phyloP scores from a whole-genome alignment of 2,797 vertebrate genomes.

The Jordanella pulchra region DNA sequence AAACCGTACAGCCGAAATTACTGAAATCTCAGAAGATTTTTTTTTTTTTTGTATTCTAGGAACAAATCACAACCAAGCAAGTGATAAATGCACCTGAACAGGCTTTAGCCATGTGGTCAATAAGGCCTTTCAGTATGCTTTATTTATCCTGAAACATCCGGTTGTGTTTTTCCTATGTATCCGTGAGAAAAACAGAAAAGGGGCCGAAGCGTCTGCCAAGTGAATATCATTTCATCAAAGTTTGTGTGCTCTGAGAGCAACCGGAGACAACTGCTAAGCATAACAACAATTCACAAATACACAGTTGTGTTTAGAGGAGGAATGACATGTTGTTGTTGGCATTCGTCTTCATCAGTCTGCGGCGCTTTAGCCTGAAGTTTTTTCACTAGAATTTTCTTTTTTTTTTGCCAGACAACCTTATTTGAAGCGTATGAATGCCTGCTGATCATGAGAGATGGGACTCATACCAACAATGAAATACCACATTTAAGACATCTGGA shows the following conservation, averaged over 20 bases:
- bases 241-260: slow-evolving; percentile 32
- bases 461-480: slow-evolving; percentile 4
- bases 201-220: slow-evolving; percentile 6
- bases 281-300: slow-evolving; percentile 44
- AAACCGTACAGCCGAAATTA: neutral
- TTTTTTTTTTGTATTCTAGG: neutral
- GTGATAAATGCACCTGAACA: neutral
- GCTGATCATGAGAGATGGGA: slow-evolving; percentile 2
- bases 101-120: slow-evolving; percentile 1
- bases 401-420: neutral
- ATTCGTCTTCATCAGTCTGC: slow-evolving; percentile 14
- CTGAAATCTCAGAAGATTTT: no score
- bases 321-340: slow-evolving; percentile 48
- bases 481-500: slow-evolving; percentile 4
- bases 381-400: neutral
- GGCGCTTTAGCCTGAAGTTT: slow-evolving; percentile 14
- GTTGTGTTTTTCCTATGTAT: slow-evolving; percentile 14
- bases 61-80: neutral
- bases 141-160: slow-evolving; percentile 8
- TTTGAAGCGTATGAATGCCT: slow-evolving; percentile 6
- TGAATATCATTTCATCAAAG: slow-evolving; percentile 29
- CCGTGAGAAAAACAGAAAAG: slow-evolving; percentile 9
- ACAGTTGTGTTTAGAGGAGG: slow-evolving; percentile 23
- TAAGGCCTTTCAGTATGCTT: no score
- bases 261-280: slow-evolving; percentile 27